phyloP scores from a whole-genome alignment of 37 sponge, comb jelly and placozoan species.

The Eunapius fragilis region DNA sequence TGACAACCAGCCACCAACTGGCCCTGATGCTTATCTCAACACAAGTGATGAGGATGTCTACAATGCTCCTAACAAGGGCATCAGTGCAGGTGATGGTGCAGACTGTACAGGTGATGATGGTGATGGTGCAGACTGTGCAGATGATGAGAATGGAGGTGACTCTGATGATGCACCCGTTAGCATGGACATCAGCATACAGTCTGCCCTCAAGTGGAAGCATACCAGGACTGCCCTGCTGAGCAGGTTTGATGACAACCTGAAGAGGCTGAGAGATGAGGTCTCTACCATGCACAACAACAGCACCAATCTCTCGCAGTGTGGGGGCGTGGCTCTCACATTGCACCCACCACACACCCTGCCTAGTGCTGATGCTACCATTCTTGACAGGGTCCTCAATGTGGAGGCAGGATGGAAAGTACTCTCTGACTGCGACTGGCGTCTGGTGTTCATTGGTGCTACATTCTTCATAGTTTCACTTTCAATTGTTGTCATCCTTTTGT shows the following conservation, averaged over 20 bases:
- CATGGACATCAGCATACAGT: slow-evolving; percentile 59
- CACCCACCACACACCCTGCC: not conserved
- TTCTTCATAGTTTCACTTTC: not conserved
- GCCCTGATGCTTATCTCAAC: not conserved
- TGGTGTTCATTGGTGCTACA: not conserved
- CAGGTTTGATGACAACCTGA: slow-evolving; percentile 65
- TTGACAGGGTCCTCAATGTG: not conserved
- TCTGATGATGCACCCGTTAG: slow-evolving; percentile 41
- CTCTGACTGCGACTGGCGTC: slow-evolving; percentile 4
- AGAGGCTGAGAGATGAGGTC: slow-evolving; percentile 54
- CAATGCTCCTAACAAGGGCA: slow-evolving; percentile 4
- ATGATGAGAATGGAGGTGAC: slow-evolving; percentile 56
- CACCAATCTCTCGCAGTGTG: slow-evolving; percentile 4
- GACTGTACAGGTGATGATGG: too few species aligned
- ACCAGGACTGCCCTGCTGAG: slow-evolving; percentile 43
- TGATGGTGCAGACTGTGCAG: slow-evolving; percentile 42
- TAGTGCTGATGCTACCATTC: not conserved
- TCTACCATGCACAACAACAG: slow-evolving; percentile 16
- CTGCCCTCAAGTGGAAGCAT: slow-evolving; percentile 76
- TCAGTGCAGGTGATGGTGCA: slow-evolving; percentile 8
- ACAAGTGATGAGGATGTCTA: not conserved
- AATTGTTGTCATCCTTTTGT: not conserved
- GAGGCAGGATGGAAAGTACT: not conserved
- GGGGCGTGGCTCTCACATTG: slow-evolving; percentile 35
- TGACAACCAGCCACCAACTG: not conserved